Evolutionary conservation across 2,797 vertebrate genomes (phyloP), one percentile per base, ranked within the genome.

Genomic region (Xenentodon cancila): DNA sequence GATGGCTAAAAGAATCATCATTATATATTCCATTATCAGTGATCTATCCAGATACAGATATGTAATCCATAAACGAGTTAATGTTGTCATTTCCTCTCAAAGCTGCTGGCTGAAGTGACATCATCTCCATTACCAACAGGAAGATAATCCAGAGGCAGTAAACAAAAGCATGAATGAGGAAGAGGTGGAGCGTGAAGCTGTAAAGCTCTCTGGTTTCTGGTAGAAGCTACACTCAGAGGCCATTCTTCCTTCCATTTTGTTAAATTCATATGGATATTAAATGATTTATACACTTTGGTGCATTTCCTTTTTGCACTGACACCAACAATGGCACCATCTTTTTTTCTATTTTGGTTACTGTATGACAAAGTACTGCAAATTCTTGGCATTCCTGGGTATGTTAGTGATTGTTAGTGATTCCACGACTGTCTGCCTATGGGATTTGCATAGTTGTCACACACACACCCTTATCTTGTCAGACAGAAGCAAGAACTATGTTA

Each of bases 51-150:
- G 64, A 66, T 54, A 47, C 49, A 32, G 40, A 69, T 71, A 55
- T 37, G 34, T 60, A 64, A 79, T 61, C 57, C 64, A 76, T 62
- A 85, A 88, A 85, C 83, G 27, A 81, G 64, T 73, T 77, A 77
- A 71, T 77, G 44, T 40, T 59, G 47, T 82, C 80, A 80, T 84
- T 64, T 71, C 59, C 45, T 66, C 40, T 27, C 37, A 43, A 50
- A 71, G 68, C 68, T 73, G 64, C 54, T 73, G 61, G 53, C 71
- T 82, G 54, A 76, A 59, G 77, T 84, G 25, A 74, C 73, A 68
- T 75, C 65, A 71, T 61, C 59, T 37, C 30, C 48, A 47, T 76
- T 70, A 77, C 42, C 61, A 72, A 57, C 25, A 32, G 43, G 61
- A 34, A 37, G 53, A 74, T 65, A 43, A 15, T 72, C 18, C 55